Percentiles rank a stretch among this genome's conserved stretches.
These are phyloP conservation scores for Lophochroa leadbeateri DNA, from an alignment of 2,113 vertebrate genomes.

Conservation along the genomic window DNA sequence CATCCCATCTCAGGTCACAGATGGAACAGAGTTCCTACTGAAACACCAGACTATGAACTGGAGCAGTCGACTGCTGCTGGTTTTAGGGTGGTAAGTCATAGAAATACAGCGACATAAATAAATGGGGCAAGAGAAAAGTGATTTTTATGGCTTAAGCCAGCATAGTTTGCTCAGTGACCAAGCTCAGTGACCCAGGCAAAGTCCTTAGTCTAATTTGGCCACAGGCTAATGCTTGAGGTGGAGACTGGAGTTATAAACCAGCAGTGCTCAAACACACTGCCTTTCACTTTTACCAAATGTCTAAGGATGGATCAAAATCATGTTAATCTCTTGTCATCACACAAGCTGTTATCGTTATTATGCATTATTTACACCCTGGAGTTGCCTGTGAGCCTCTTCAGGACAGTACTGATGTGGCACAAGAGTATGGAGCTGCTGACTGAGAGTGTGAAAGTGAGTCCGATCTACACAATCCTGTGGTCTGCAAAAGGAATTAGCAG, in stretches of 20 bases:
- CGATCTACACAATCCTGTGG: neutral
- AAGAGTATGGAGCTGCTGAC: neutral
- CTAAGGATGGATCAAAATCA: neutral
- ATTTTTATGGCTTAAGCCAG: neutral
- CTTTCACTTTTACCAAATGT: neutral
- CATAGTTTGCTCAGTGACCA: neutral
- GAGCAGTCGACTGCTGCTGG: neutral
- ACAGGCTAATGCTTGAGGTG: neutral
- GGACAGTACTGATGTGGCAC: neutral
- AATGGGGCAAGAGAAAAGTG: neutral
- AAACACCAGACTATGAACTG: neutral
- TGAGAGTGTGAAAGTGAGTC: neutral
- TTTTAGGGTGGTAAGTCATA: neutral
- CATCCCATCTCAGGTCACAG: neutral
- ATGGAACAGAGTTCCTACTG: neutral
- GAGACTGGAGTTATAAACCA: neutral
- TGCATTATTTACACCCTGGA: neutral
- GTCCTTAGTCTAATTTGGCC: neutral
- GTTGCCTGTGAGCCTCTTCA: neutral
- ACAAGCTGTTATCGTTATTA: neutral
- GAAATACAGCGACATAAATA: neutral
- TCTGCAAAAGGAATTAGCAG: neutral
- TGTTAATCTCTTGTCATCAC: neutral
- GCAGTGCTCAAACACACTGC: neutral
- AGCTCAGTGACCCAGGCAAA: neutral